phyloP scores from a whole-genome alignment of 1,140 invertebrate species.

The Drosophila triauraria region DNA sequence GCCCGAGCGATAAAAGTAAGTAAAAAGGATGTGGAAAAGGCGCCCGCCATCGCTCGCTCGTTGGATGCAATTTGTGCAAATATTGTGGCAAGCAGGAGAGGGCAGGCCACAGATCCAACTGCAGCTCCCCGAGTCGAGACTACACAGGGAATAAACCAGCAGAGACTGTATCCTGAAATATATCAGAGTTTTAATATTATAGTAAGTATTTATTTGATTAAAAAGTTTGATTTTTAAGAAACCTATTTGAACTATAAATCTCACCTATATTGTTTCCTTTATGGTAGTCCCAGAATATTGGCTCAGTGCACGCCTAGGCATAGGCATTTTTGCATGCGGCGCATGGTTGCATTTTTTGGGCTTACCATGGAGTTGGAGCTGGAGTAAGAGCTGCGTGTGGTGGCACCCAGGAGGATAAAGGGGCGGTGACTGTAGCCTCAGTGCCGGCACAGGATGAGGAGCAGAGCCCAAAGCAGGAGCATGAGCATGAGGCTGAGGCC shows the following conservation, averaged over 20 bases:
- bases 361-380: constrained; percentile 47
- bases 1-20: constrained; percentile 71
- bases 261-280: neutral
- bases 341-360: constrained; percentile 82
- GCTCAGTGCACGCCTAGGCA: constrained; percentile 39
- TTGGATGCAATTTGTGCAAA: constrained; percentile 75
- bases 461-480: constrained; percentile 1
- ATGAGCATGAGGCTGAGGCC: constrained; percentile 28
- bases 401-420: neutral
- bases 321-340: constrained; percentile 82
- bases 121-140: constrained; percentile 19
- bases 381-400: constrained; percentile 9
- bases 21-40: constrained; percentile 66
- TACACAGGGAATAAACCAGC: neutral
- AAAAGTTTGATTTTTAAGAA: neutral
- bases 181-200: too few relatives aligned
- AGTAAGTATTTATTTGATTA: too few relatives aligned
- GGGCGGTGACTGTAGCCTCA: constrained; percentile 17
- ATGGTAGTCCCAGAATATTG: neutral
- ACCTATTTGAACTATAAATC: neutral
- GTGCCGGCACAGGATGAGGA: constrained; percentile 10
- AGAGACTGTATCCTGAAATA: neutral
- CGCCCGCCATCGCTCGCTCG: constrained; percentile 41
- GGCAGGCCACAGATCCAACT: constrained; percentile 36
- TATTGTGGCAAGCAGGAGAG: constrained; percentile 58